Evolutionary conservation across 2,113 vertebrate genomes (phyloP).

Genomic region (Caranx melampygus): DNA sequence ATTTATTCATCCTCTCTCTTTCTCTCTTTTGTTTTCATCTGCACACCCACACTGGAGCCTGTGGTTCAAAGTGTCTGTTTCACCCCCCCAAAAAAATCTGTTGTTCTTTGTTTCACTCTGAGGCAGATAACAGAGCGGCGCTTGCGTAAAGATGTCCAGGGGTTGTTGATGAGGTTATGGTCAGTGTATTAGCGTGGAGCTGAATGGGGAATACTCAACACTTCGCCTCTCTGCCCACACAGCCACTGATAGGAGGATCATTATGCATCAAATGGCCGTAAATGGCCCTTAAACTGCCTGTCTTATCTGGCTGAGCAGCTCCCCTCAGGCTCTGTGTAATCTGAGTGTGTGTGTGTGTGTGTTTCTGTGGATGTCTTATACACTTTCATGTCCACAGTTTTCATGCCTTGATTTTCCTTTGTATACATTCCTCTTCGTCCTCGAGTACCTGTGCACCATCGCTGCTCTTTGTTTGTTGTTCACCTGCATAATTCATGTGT

Average conservation of each 20-base stretch:
- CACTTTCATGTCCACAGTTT: conserved; percentile 11
- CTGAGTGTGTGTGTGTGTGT: conserved; percentile 29
- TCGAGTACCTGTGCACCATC: background rate
- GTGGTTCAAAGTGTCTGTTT: conserved; percentile 46
- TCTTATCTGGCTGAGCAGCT: conserved; percentile 77
- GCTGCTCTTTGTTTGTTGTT: background rate
- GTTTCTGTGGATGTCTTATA: background rate
- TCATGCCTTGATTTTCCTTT: conserved; percentile 1
- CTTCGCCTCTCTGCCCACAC: conserved; percentile 79
- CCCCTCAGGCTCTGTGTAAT: conserved; percentile 62
- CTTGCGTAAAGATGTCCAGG: conserved; percentile 39
- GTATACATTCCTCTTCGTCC: background rate
- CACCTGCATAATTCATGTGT: background rate
- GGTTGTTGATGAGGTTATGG: conserved; percentile 72
- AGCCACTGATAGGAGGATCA: conserved; percentile 79
- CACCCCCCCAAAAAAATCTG: conserved; percentile 50
- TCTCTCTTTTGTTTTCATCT: conserved; percentile 35
- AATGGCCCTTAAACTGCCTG: conserved; percentile 77
- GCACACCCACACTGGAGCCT: conserved; percentile 31
- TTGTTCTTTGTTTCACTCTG: conserved; percentile 51
- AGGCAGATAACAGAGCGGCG: conserved; percentile 40
- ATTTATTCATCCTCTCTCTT: conserved; percentile 25
- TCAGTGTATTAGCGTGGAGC: conserved; percentile 61
- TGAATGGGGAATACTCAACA: conserved; percentile 75
- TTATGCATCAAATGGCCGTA: conserved; percentile 80